These are phyloP conservation scores for Plagodis dolabraria DNA, from an alignment of 2,888 invertebrate species.

Conservation along the genomic window DNA sequence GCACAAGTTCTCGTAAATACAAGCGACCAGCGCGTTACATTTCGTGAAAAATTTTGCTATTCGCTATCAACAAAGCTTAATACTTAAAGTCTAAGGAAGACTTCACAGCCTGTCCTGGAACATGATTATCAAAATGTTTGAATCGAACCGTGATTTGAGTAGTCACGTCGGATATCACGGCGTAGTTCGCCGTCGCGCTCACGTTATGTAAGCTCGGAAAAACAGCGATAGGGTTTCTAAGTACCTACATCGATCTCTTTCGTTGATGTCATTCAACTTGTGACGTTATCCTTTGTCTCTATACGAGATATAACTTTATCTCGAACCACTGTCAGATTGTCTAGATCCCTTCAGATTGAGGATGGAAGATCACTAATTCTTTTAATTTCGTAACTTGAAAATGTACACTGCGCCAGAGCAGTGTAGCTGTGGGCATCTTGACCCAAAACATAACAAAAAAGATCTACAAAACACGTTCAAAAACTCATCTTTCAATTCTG, in stretches of 20 bases:
- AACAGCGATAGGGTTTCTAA: background rate
- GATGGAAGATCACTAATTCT: no score
- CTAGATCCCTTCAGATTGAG: no score
- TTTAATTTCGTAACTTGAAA: no score
- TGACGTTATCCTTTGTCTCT: background rate
- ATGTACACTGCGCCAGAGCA: no score
- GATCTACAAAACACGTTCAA: no score
- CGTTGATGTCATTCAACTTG: background rate
- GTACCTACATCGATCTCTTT: background rate
- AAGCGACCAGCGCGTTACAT: constrained; percentile 67
- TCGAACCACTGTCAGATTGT: no score
- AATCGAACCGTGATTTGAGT: constrained; percentile 39
- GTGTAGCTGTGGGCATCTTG: no score
- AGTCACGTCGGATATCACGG: background rate
- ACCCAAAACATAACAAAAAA: no score
- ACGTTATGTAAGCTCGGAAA: background rate
- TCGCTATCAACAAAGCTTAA: constrained; percentile 17
- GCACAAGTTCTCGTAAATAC: constrained; percentile 43
- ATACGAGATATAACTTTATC: constrained; percentile 20
- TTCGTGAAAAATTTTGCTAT: constrained; percentile 39
- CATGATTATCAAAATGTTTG: constrained; percentile 45
- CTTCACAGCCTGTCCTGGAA: constrained; percentile 62
- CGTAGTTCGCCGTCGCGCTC: background rate
- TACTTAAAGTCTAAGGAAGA: constrained; percentile 43
- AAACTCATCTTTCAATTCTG: no score